Conservation (phyloP, 53 echinoderm and acorn worm species). For the Temnopleurus reevesii region DNA sequence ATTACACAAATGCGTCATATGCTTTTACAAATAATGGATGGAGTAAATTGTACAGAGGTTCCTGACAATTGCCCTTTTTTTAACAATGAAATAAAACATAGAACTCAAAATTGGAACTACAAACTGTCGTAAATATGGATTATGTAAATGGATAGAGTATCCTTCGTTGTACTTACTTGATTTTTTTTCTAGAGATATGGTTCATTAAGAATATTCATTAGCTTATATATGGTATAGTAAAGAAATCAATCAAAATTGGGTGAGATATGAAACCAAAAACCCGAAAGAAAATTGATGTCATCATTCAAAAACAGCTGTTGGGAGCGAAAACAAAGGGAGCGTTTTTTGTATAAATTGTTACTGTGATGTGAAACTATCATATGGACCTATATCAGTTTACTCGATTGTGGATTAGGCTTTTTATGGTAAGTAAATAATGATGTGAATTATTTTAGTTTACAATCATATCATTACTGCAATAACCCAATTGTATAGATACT, state of each 20-base stretch:
- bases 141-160: too few relatives aligned
- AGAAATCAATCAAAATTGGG: background rate
- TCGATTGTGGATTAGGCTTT: background rate
- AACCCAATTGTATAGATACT: too few relatives aligned
- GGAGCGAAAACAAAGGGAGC: background rate
- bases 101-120: too few relatives aligned
- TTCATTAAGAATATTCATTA: background rate
- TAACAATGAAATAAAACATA: too few relatives aligned
- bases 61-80: too few relatives aligned
- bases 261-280: constrained; percentile 1
- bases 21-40: too few relatives aligned
- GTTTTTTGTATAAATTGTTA: constrained; percentile 2
- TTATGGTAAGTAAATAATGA: constrained; percentile 43
- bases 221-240: background rate
- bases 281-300: background rate
- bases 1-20: too few relatives aligned
- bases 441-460: constrained; percentile 1
- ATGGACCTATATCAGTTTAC: constrained; percentile 32
- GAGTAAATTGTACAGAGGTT: too few relatives aligned
- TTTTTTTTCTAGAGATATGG: too few relatives aligned
- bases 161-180: too few relatives aligned
- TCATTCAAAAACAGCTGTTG: constrained; percentile 24
- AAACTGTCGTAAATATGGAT: too few relatives aligned
- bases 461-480: too few relatives aligned
- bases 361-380: background rate